phyloP scores from a whole-genome alignment of 2,113 vertebrate species.

The Phyllostomus discolor region DNA sequence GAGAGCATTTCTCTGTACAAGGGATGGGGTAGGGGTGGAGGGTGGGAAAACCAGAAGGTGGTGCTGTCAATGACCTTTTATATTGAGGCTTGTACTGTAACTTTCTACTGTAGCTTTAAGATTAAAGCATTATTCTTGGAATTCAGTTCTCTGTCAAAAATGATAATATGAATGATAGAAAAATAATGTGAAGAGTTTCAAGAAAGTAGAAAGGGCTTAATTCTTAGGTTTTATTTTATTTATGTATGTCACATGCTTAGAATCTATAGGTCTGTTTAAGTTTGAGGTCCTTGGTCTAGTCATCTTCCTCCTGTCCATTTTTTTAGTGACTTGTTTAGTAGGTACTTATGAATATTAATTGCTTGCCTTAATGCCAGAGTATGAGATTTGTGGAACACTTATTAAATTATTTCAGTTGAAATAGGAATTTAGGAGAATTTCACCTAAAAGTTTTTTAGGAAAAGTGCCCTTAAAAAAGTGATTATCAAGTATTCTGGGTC shows the following conservation, averaged over 20 bases:
- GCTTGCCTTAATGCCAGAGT: background rate
- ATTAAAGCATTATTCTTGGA: background rate
- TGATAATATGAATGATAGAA: background rate
- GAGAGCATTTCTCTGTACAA: background rate
- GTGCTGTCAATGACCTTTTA: background rate
- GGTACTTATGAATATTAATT: background rate
- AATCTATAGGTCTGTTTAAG: background rate
- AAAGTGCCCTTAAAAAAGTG: background rate
- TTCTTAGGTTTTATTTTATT: background rate
- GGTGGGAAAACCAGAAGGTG: background rate
- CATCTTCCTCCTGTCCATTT: background rate
- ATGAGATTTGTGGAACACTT: background rate
- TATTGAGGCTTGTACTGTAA: background rate
- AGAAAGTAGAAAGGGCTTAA: background rate
- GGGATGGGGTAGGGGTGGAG: too few species aligned
- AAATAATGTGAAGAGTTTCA: background rate
- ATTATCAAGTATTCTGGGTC: background rate
- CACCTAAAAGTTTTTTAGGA: background rate
- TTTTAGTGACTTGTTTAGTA: background rate
- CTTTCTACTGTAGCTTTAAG: background rate
- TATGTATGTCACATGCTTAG: background rate
- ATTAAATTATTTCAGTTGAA: conserved; percentile 12
- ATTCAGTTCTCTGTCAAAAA: background rate
- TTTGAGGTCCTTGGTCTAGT: background rate
- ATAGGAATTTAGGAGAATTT: background rate